phyloP scores from a whole-genome alignment of 2,888 invertebrate genomes.

The Punctoribates punctum region DNA sequence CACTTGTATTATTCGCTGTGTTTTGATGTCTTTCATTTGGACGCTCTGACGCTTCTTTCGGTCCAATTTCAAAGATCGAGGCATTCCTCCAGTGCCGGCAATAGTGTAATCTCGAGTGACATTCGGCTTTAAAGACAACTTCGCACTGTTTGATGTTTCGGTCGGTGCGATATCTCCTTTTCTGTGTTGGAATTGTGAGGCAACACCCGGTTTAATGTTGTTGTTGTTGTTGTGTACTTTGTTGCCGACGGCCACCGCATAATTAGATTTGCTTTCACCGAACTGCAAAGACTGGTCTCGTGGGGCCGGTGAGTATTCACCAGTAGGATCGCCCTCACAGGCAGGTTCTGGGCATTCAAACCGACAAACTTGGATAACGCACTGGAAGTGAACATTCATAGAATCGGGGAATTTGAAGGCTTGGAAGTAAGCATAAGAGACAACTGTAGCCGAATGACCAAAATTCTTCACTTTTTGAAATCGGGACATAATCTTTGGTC shows the following conservation, averaged over 20 bases:
- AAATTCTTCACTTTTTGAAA: constrained; percentile 96
- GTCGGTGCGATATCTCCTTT: constrained; percentile 30
- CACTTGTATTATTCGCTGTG: constrained; percentile 55
- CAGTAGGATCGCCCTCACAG: constrained; percentile 59
- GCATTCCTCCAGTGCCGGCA: constrained; percentile 65
- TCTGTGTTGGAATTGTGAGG: constrained; percentile 4
- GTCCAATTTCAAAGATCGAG: constrained; percentile 75
- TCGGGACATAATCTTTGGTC: constrained; percentile 85
- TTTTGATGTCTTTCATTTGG: constrained; percentile 64
- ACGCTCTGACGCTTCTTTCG: constrained; percentile 50
- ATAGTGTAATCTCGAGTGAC: constrained; percentile 43
- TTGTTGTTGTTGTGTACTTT: not conserved
- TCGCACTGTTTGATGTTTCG: not conserved
- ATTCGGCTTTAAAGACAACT: constrained; percentile 37
- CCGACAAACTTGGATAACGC: constrained; percentile 88
- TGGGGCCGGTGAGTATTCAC: constrained; percentile 51
- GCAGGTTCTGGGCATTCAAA: constrained; percentile 90
- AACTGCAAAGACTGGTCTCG: constrained; percentile 43
- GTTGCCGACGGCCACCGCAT: constrained; percentile 22
- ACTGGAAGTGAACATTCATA: constrained; percentile 96
- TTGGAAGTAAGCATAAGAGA: constrained; percentile 92
- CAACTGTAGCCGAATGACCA: constrained; percentile 87
- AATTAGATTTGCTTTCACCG: constrained; percentile 19
- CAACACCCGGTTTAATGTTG: not conserved
- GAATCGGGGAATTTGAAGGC: constrained; percentile 95